These are phyloP conservation scores for Macrotis lagotis DNA, from an alignment of 2,113 vertebrate species.

Conservation along the genomic window DNA sequence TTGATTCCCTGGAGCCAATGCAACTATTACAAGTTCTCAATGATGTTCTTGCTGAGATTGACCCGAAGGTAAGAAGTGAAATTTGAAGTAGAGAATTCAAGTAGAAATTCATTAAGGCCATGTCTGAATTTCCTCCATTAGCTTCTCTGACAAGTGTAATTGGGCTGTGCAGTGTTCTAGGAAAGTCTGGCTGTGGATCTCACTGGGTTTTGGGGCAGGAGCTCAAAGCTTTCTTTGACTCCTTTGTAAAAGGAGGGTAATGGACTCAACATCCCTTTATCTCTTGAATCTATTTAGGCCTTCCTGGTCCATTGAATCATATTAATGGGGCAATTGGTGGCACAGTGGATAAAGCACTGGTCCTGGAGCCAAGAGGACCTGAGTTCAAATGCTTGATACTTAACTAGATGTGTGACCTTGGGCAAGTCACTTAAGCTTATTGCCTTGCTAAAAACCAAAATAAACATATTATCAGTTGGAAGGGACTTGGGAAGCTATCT, in stretches of 20 bases:
- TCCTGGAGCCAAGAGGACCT: too few species aligned
- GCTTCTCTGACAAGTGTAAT: slow-evolving; percentile 16
- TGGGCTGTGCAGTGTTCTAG: slow-evolving; percentile 53
- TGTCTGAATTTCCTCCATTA: slow-evolving; percentile 32
- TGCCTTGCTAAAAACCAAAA: too few species aligned
- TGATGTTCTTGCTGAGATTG: slow-evolving; percentile 96
- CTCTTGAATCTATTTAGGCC: background rate
- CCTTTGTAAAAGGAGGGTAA: background rate
- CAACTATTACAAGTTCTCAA: slow-evolving; percentile 95
- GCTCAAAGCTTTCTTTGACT: background rate
- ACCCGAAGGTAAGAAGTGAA: slow-evolving; percentile 90
- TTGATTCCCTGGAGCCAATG: slow-evolving; percentile 94
- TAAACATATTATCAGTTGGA: too few species aligned
- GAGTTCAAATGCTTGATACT: too few species aligned
- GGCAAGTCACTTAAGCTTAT: too few species aligned
- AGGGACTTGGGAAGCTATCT: background rate
- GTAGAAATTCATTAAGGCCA: slow-evolving; percentile 8
- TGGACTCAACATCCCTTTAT: background rate
- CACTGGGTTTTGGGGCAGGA: background rate
- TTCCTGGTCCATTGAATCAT: background rate
- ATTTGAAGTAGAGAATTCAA: background rate
- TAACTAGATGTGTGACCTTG: too few species aligned
- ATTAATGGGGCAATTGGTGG: too few species aligned
- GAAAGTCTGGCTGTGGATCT: slow-evolving; percentile 35
- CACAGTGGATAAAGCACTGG: too few species aligned